Conservation (phyloP, 2,113 vertebrate species). For the Hydropotes inermis region DNA sequence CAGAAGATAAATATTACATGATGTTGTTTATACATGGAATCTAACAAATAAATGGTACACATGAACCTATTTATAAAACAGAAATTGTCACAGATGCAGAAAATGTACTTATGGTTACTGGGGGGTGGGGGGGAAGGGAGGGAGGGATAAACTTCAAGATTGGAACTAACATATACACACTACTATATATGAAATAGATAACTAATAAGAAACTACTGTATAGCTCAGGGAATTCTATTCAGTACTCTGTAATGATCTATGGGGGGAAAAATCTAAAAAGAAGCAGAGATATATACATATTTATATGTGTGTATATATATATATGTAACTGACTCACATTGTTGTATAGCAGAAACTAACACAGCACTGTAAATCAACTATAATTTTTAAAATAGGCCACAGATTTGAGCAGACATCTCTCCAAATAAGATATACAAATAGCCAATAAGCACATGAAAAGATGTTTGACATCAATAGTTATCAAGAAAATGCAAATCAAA, state of each 20-base stretch:
- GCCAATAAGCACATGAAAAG: neutral
- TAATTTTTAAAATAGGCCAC: neutral
- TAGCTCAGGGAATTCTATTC: neutral
- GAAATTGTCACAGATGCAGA: neutral
- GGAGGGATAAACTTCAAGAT: neutral
- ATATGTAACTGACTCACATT: neutral
- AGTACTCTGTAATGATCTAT: neutral
- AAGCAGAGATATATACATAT: neutral
- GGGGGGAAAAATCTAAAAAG: neutral
- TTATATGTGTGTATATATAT: neutral
- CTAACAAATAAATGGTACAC: neutral
- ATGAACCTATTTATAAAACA: neutral
- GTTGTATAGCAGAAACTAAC: neutral
- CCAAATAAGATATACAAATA: neutral
- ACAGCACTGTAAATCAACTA: neutral
- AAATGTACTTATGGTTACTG: rapidly evolving
- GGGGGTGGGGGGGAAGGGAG: rapidly evolving
- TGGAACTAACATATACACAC: neutral
- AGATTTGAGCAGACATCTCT: neutral
- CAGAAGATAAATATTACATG: neutral
- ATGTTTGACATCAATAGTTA: neutral
- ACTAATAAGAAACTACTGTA: neutral
- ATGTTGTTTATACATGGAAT: neutral
- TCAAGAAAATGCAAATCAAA: neutral
- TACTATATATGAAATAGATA: neutral